These are phyloP conservation scores for Borostomias antarcticus DNA, from an alignment of 2,797 vertebrate species.

Conservation along the genomic window DNA sequence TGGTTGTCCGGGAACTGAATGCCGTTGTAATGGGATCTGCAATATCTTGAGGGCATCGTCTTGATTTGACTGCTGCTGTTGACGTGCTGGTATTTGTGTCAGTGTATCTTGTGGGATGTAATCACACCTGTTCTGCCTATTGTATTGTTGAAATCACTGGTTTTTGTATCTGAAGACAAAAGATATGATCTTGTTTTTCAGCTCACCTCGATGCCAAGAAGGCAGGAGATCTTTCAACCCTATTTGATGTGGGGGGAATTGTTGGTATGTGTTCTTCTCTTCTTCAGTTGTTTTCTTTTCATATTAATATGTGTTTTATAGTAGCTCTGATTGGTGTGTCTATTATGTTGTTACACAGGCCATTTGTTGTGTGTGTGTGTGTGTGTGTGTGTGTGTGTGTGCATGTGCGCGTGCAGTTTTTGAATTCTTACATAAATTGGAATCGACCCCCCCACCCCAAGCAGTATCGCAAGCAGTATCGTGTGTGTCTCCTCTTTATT, in stretches of 20 bases:
- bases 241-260: constrained; percentile 95
- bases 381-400: constrained; percentile 3
- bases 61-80: background rate
- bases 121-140: background rate
- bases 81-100: background rate
- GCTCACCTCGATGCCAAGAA: constrained; percentile 88
- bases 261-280: constrained; percentile 88
- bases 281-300: no score
- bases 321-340: background rate
- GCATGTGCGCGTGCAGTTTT: background rate
- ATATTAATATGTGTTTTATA: no score
- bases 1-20: no score
- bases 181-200: constrained; percentile 45
- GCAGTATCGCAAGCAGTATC: no score
- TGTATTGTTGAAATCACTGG: no score
- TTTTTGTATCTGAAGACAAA: background rate
- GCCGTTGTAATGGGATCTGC: no score
- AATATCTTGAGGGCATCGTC: background rate
- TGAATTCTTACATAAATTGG: background rate
- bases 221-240: constrained; percentile 90
- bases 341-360: background rate
- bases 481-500: no score
- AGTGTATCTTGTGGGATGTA: background rate
- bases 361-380: background rate
- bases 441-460: no score